Evolutionary conservation across 2,888 invertebrate species (phyloP), one percentile per base, ranked within the genome.

Genomic region (Ametastegia equiseti): DNA sequence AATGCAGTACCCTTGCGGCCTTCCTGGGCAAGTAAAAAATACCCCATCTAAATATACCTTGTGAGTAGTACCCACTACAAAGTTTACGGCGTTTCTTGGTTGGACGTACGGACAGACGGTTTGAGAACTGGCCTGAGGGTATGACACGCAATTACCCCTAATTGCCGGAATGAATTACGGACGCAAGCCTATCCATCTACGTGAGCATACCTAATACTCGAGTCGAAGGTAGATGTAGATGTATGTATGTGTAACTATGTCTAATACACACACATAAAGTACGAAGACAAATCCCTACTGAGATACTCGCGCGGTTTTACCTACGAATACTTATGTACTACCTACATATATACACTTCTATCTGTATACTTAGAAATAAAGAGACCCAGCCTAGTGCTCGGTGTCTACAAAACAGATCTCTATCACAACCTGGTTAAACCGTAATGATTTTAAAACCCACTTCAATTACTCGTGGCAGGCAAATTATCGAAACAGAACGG

Each of bases 101-200:
- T 78, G 63, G 57, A n/a, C 63, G 42, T 42, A 80, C 80, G 67
- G 80, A 80, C 80, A 50, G 47, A 69, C 80, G 60, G 45, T 27
- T 57, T 71, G 57, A 73, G 45, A 50, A 73, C 63, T 75, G 47
- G 36, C 81, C 65, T 23, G 80, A 73, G 78, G 82, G 82, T 84
- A 84, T 84, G 85, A 83, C 83, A 39, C 75, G 86, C 87, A 88
- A 88, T 88, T 88, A 88, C 84, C 84, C 84, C 82, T 86, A 86
- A 86, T 86, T 85, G 85, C 85, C 65, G 82, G 84, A 85, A 87
- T 86, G 87, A 88, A 87, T 87, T 87, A 86, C 84, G 83, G 78
- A 78, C 78, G 78, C 78, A 50, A 45, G 60, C 60, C 75, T 75
- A 75, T 78, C 57, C 78, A 50, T 78, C 60, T 78, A 78, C 63